Percentiles rank a stretch among this genome's conserved stretches.
phyloP scores from a whole-genome alignment of 2,797 vertebrate species.

The Urophycis tenuis region DNA sequence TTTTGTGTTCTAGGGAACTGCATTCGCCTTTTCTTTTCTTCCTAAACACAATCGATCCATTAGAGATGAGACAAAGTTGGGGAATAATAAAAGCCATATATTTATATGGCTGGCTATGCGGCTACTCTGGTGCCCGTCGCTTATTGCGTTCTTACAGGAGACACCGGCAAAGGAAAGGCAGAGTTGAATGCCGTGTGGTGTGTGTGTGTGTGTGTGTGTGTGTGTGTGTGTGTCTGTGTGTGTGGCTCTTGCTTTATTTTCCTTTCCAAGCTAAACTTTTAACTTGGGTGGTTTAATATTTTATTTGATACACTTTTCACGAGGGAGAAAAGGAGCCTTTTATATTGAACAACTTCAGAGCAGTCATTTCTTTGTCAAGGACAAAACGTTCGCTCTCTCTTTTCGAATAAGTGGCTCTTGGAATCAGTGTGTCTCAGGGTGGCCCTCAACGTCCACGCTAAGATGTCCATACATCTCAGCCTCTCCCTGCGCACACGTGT shows the following conservation, averaged over 20 bases:
- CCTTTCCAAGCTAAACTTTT: slow-evolving; percentile 12
- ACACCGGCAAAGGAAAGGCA: slow-evolving; percentile 23
- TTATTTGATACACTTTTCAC: background rate
- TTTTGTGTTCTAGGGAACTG: slow-evolving; percentile 20
- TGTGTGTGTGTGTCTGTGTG: slow-evolving; percentile 11
- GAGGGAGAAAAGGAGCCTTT: too few relatives aligned
- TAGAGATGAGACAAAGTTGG: slow-evolving; percentile 30
- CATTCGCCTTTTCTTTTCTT: slow-evolving; percentile 17
- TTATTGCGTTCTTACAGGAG: slow-evolving; percentile 19
- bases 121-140: slow-evolving; percentile 20
- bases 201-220: slow-evolving; percentile 12
- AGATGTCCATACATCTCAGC: background rate
- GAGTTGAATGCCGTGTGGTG: slow-evolving; percentile 27
- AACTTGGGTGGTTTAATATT: slow-evolving; percentile 16
- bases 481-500: too few relatives aligned
- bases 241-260: background rate
- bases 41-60: slow-evolving; percentile 33
- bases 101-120: slow-evolving; percentile 25
- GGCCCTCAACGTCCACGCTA: background rate
- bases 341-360: background rate
- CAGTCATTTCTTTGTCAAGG: background rate
- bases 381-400: background rate
- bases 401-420: too few relatives aligned
- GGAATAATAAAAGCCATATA: slow-evolving; percentile 20
- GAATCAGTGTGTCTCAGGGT: background rate